Evolutionary conservation across 2,797 vertebrate species (phyloP), one percentile per base, ranked within the genome.

Genomic region (Knipowitschia caucasica): DNA sequence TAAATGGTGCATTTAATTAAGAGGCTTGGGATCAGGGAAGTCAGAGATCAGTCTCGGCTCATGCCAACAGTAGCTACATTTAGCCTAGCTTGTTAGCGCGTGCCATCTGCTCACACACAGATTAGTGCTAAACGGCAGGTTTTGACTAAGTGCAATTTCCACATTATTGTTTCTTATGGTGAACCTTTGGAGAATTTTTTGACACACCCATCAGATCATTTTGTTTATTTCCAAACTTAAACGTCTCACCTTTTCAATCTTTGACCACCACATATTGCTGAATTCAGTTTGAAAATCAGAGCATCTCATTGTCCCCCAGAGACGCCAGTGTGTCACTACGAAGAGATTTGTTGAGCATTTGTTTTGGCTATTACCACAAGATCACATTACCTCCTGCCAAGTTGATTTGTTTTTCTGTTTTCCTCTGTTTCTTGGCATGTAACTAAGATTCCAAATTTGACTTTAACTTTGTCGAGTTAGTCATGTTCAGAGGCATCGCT

Each of bases 1-100:
- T 83, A 86, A 84, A 83, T 64, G 78, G 65, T 70, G 74, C 73
- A 80, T 83, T 86, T 88, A 86, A 88, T 86, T 86, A 88, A 82
- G 83, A 76, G 68, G 82, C 72, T 70, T 73, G 82, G 73, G 79
- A 83, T 86, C 80, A 78, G 73, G n/a, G 40, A 75, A 78, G 77
- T 81, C 71, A 71, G 67, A 79, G 82, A 81, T 83, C 77, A 82
- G 69, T 71, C 42, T 52, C 70, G 71, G 66, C 29, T 63, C 62
- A 52, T 75, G 80, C 77, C 84, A 81, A 51, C 69, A 62, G 70
- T 65, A 75, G 76, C 78, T 84, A 64, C 81, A 82, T 86, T 83
- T 81, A 86, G 86, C 79, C 70, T 78, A 82, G 78, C 82, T 80
- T 82, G 80, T 83, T 80, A 83, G 77, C 39, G 49, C 29, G 7